Evolutionary conservation across 2,113 vertebrate species (phyloP), one percentile per base, ranked within the genome.

Genomic region (Myiagra hebetior): DNA sequence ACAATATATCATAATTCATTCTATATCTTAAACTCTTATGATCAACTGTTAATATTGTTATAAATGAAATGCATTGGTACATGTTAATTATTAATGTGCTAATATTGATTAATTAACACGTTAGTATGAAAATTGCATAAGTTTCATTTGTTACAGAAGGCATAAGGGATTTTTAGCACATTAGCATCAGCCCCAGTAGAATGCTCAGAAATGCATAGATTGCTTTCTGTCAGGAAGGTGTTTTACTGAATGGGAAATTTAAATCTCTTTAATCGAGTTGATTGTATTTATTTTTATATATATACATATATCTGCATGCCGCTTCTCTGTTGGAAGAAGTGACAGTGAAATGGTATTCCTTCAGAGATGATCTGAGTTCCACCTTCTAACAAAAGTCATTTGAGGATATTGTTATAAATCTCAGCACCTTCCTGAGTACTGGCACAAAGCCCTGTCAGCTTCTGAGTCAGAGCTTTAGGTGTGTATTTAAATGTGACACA

Each of bases 21-120:
- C 74, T 94, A 26, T 75, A 70, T 73, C 88, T 94, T 68, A 56
- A 91, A 63, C 60, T 91, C 39, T 83, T 62, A 59, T 63, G 46
- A 85, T 92, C 76, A 46, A 37, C 57, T 87, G 44, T 94, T 93
- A 89, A 87, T 97, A 80, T 95, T 78, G 11, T 62, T 84, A 37
- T 27, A 26, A 73, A 68, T 57, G 1, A 68, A 79, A 67, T 75
- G 7, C 56, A 33, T 59, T 33, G 18, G 37, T 80, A 47, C 4
- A 1, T 80, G 27, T 13, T 80, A 46, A 42, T 73, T 50, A 62
- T 62, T 64, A 64, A 76, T 93, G 22, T 79, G 57, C 41, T 90
- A 62, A 73, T 72, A 49, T 21, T 49, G 15, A 28, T 79, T 64
- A 79, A 59, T 87, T 81, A 60, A 80, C 27, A 37, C 69, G 42